Base-by-base conservation (phyloP, 2,888 invertebrate genomes). In the Dione juno region DNA sequence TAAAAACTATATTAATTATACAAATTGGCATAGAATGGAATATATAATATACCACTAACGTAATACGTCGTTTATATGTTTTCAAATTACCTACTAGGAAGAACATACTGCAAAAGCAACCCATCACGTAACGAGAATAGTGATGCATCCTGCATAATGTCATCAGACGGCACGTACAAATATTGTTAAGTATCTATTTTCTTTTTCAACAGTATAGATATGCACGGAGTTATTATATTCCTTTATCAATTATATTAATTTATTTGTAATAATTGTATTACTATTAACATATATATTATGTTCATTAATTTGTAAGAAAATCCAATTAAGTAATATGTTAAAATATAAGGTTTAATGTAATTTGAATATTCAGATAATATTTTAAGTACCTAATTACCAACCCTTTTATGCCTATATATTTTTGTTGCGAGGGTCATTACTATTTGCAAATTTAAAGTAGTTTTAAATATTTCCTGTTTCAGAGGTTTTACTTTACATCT, bases 111-210 rank as follows among this genome's bases (percentile, higher is more conserved):
- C 48, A 57, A 57, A 45, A 57, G 66, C 19, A n/a, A 43, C 19
- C 21, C 66, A 48, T 45, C 45, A 67, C 40, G 58, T 50, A 58
- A 57, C 48, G 37, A 52, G 28, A 52, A 67, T 67, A 19, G 52
- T 53, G 67, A 67, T 67, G 67, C 67, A 61, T 43, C 52, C 52
- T 57, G 57, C 57, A 53, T 59, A 57, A 54, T 67, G 40, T 58
- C 48, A 40, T 16, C 48, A 67, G 45, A 43, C 43, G 21, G 45
- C 48, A 58, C 48, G 58, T 58, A 40, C 16, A n/a, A 40, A 37
- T 57, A 40, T 40, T 57, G 37, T 59, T 43, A 41, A 59, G 61
- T 67, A 67, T 50, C 1, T 61, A 67, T 67, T 67, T 52, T 67
- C 50, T 67, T 67, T 67, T 43, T 53, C 50, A 52, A 40, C 41